These are phyloP conservation scores for Brachycybe producta DNA, from an alignment of 2,888 invertebrate species.

Conservation along the genomic window DNA sequence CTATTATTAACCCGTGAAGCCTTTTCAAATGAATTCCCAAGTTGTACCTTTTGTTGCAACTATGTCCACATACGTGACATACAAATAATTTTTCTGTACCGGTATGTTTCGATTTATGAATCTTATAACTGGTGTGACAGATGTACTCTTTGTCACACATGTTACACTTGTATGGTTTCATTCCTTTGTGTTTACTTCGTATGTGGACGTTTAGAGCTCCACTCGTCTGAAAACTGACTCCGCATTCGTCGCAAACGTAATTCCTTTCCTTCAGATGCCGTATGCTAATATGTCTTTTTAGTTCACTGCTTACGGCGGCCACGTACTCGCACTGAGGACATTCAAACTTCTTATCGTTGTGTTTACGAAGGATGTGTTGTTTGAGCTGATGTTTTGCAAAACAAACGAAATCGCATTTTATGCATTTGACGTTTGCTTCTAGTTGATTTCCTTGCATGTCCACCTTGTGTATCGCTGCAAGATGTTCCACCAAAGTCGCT, in stretches of 20 bases:
- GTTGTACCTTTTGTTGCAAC: too few species aligned
- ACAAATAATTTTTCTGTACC: too few species aligned
- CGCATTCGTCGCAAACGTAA: conserved; percentile 6
- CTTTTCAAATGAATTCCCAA: too few species aligned
- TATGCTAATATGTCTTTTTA: conserved; percentile 26
- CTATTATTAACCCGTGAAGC: too few species aligned
- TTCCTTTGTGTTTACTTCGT: conserved; percentile 24
- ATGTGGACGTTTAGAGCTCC: conserved; percentile 25
- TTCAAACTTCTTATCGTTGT: conserved; percentile 20
- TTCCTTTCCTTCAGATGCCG: conserved; percentile 24
- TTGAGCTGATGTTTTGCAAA: conserved; percentile 26
- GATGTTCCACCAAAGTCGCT: conserved; percentile 7
- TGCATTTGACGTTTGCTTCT: conserved; percentile 3
- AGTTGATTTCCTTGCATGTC: conserved; percentile 6
- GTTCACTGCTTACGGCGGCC: conserved; percentile 25
- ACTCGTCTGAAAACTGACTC: background rate
- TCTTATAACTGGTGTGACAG: conserved; percentile 27
- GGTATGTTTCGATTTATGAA: conserved; percentile 26
- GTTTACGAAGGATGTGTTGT: conserved; percentile 24
- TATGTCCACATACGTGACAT: too few species aligned
- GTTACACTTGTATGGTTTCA: conserved; percentile 26
- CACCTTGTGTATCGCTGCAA: conserved; percentile 5
- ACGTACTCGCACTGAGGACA: conserved; percentile 24
- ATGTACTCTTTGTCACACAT: conserved; percentile 26
- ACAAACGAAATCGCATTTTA: conserved; percentile 17